These are phyloP conservation scores for Okamejei kenojei DNA, from an alignment of 2,797 vertebrate species.

Conservation along the genomic window DNA sequence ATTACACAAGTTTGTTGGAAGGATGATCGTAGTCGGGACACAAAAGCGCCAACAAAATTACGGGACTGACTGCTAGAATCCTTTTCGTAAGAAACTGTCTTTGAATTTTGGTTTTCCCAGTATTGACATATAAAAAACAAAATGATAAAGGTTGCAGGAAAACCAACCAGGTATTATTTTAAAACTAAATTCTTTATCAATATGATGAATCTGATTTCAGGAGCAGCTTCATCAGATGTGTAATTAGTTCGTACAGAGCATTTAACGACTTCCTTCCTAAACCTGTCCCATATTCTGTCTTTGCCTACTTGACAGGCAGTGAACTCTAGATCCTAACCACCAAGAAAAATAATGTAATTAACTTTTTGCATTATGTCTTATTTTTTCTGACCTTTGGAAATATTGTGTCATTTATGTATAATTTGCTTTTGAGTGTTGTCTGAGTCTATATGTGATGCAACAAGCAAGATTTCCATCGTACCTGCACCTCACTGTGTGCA, in stretches of 20 bases:
- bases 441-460: too few species aligned
- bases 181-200: background rate
- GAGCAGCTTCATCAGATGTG: background rate
- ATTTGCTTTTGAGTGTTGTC: too few species aligned
- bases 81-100: background rate
- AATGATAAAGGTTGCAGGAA: background rate
- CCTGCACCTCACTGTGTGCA: too few species aligned
- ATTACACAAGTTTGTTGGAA: background rate
- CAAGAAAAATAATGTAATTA: too few species aligned
- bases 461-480: too few species aligned
- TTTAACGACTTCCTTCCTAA: background rate
- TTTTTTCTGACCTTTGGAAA: too few species aligned
- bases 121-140: background rate
- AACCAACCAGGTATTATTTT: background rate
- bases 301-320: too few species aligned
- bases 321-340: too few species aligned
- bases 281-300: too few species aligned
- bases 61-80: background rate
- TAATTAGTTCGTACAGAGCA: background rate
- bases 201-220: background rate
- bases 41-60: background rate
- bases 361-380: too few species aligned
- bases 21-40: background rate
- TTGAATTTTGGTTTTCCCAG: background rate
- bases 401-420: too few species aligned